Evolutionary conservation across 2,888 invertebrate genomes (phyloP).

Genomic region (Lithosia quadra): DNA sequence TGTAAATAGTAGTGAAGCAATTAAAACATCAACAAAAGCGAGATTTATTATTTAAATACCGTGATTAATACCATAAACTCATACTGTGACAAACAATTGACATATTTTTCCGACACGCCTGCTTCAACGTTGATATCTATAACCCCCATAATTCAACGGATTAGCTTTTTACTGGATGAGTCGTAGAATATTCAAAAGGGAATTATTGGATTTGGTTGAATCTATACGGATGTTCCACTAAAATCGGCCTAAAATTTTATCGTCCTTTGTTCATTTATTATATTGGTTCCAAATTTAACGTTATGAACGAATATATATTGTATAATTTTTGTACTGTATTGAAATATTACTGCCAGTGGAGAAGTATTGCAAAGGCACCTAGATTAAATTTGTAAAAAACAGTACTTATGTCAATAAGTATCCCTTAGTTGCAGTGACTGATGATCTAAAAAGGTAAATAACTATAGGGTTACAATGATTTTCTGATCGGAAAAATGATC

Average conservation of each 20-base stretch:
- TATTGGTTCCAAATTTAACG: background rate
- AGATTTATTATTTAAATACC: constrained; percentile 70
- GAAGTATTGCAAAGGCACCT: no score
- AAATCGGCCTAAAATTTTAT: constrained; percentile 53
- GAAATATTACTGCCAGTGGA: background rate
- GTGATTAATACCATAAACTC: constrained; percentile 67
- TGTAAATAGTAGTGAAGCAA: constrained; percentile 54
- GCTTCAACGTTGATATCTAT: constrained; percentile 81
- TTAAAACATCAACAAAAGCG: constrained; percentile 64
- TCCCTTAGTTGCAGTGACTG: no score
- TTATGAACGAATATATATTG: background rate
- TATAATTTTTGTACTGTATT: background rate
- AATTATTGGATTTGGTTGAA: constrained; percentile 79
- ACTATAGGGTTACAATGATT: no score
- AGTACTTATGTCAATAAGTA: no score
- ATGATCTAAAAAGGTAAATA: no score
- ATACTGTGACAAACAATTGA: constrained; percentile 69
- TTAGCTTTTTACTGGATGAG: constrained; percentile 83
- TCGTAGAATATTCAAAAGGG: constrained; percentile 83
- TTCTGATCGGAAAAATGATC: no score
- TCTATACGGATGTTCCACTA: constrained; percentile 63
- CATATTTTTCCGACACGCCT: constrained; percentile 81
- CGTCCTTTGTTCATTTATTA: constrained; percentile 31
- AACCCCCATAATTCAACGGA: constrained; percentile 83
- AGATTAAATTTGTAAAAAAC: no score